Conservation (phyloP, 1,140 invertebrate genomes). For the Dolichoris vasculosae region DNA sequence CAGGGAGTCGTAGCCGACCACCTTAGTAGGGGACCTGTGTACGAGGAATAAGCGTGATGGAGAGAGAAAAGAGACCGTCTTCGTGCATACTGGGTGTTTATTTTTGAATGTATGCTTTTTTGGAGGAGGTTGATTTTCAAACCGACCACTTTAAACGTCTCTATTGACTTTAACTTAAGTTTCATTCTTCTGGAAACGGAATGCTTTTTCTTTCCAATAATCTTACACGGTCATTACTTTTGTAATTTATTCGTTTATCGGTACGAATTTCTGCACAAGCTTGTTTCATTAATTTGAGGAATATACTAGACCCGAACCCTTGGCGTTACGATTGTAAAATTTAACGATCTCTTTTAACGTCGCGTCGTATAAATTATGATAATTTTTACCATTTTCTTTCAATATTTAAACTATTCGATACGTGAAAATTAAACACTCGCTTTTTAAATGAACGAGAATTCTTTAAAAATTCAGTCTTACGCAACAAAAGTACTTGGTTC, state of each 20-base stretch:
- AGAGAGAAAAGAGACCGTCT: slow-evolving; percentile 38
- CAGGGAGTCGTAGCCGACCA: slow-evolving; percentile 18
- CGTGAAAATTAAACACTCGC: too few species aligned
- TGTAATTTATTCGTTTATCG: background rate
- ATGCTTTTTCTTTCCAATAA: background rate
- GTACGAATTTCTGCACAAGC: background rate
- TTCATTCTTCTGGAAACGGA: background rate
- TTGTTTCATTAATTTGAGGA: background rate
- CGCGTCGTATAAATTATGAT: too few species aligned
- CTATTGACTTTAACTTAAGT: background rate
- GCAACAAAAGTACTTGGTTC: too few species aligned
- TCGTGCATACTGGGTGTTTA: slow-evolving; percentile 22
- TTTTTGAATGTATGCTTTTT: slow-evolving; percentile 1
- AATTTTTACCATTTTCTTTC: too few species aligned
- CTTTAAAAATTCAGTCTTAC: too few species aligned
- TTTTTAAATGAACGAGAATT: too few species aligned
- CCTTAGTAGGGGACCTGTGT: background rate
- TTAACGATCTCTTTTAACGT: too few species aligned
- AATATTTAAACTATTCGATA: too few species aligned
- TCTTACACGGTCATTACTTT: background rate
- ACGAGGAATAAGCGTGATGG: slow-evolving; percentile 55
- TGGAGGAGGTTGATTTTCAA: background rate
- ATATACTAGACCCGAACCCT: too few species aligned
- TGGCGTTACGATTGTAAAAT: too few species aligned
- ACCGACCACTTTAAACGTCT: background rate